Percentiles rank a stretch among this genome's conserved stretches.
Evolutionary conservation across 2,797 vertebrate species (phyloP).

Genomic region (Florisuga fusca): DNA sequence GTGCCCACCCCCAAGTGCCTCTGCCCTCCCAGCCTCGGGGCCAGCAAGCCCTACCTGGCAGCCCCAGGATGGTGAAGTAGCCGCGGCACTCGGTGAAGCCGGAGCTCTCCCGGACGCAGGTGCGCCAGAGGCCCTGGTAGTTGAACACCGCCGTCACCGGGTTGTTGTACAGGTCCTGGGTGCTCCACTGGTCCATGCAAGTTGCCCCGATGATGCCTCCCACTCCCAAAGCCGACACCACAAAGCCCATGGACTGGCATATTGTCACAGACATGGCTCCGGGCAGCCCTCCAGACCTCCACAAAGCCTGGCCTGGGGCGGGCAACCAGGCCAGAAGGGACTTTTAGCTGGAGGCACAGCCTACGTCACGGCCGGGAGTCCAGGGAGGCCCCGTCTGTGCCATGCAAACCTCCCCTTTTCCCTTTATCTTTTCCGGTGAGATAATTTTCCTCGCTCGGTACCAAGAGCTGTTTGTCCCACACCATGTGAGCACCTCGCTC

Average conservation of each 20-base stretch:
- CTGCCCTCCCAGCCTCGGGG: fast-evolving
- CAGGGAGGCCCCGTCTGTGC: slow-evolving; percentile 32
- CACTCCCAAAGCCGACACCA: slow-evolving; percentile 83
- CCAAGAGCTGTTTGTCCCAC: slow-evolving; percentile 79
- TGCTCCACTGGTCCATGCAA: slow-evolving; percentile 91
- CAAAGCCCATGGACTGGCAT: slow-evolving; percentile 89
- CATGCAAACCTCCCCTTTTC: slow-evolving; percentile 41
- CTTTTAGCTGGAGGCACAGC: slow-evolving; percentile 72
- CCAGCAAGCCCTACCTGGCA: slow-evolving; percentile 83
- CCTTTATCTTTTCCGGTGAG: slow-evolving; percentile 78
- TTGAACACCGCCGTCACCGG: slow-evolving; percentile 86
- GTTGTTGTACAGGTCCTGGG: slow-evolving; percentile 87
- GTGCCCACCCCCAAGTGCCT: fast-evolving
- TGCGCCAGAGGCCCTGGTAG: slow-evolving; percentile 90
- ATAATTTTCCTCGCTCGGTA: slow-evolving; percentile 78
- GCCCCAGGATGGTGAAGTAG: slow-evolving; percentile 91
- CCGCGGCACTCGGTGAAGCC: slow-evolving; percentile 91
- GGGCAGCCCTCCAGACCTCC: not conserved
- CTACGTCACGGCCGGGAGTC: slow-evolving; percentile 68
- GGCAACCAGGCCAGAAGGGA: not conserved
- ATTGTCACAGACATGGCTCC: slow-evolving; percentile 84
- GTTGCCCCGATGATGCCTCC: slow-evolving; percentile 84
- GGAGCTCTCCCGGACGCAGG: slow-evolving; percentile 86
- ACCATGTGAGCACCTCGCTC: slow-evolving; percentile 39
- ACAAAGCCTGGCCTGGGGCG: slow-evolving; percentile 13